Conservation (phyloP, 2,888 invertebrate genomes). For the Tortrix viridana region DNA sequence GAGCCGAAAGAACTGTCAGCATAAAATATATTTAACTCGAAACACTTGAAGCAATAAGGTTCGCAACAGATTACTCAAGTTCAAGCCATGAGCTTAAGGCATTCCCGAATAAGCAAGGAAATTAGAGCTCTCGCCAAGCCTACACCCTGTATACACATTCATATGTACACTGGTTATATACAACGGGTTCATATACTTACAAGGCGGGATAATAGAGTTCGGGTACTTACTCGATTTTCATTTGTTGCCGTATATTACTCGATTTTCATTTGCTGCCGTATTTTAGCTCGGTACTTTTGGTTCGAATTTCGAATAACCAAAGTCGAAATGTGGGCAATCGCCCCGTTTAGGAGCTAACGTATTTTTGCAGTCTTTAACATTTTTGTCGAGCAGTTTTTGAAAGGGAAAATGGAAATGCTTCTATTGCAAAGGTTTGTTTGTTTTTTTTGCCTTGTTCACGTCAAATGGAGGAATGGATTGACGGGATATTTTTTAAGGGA, state of each 20-base stretch:
- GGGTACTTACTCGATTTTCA: conserved; percentile 25
- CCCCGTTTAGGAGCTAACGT: neutral
- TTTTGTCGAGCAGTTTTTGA: too few species aligned
- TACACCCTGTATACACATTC: conserved; percentile 1
- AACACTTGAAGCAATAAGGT: conserved; percentile 24
- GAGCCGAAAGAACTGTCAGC: conserved; percentile 1
- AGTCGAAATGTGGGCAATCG: neutral
- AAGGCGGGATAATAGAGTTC: conserved; percentile 13
- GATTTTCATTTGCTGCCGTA: conserved; percentile 24
- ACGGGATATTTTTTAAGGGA: too few species aligned
- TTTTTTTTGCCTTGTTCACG: too few species aligned
- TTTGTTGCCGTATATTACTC: conserved; percentile 15
- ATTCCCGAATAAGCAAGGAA: conserved; percentile 31
- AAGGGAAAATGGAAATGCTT: too few species aligned
- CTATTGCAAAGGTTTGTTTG: too few species aligned
- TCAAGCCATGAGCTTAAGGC: conserved; percentile 29
- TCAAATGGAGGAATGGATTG: too few species aligned
- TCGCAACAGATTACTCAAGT: conserved; percentile 33
- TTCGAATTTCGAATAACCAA: conserved; percentile 4
- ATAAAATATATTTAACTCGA: conserved; percentile 23
- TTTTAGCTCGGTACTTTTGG: neutral
- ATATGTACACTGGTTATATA: neutral
- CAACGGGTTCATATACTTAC: conserved; percentile 4
- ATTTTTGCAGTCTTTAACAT: too few species aligned
- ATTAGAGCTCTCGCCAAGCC: conserved; percentile 18